A percentile compares a stretch with the other conserved stretches of the same genome.
These are phyloP conservation scores for Esox lucius DNA, from an alignment of 2,797 vertebrate species.

Conservation along the genomic window DNA sequence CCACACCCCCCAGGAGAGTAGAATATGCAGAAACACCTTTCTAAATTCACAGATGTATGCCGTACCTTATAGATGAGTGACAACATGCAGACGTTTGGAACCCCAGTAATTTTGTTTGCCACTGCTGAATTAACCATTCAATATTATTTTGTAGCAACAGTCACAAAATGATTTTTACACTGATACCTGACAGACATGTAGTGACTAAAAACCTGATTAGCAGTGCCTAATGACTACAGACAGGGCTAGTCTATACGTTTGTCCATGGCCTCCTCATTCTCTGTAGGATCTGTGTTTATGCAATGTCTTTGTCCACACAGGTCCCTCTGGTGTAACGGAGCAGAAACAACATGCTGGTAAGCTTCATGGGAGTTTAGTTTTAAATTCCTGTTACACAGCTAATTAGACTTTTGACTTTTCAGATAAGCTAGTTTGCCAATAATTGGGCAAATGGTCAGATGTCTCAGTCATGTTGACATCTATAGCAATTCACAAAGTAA, in stretches of 20 bases:
- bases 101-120: not conserved
- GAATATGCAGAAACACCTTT: too few species aligned
- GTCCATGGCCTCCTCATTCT: constrained; percentile 13
- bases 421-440: not conserved
- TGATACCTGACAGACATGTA: not conserved
- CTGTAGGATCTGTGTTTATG: constrained; percentile 11
- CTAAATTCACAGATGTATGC: too few species aligned
- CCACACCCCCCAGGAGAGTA: too few species aligned
- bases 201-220: not conserved
- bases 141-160: not conserved
- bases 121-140: not conserved
- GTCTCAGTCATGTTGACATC: not conserved
- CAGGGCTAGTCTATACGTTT: not conserved
- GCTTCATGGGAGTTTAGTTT: constrained; percentile 57
- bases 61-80: too few species aligned
- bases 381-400: constrained; percentile 22
- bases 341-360: constrained; percentile 75
- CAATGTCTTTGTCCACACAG: constrained; percentile 47
- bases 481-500: not conserved
- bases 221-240: not conserved
- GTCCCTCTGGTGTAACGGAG: constrained; percentile 59
- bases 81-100: too few species aligned
- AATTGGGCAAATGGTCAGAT: not conserved
- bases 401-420: not conserved
- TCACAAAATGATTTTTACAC: not conserved